Conservation (phyloP, 2,797 vertebrate species). For the Melanotaenia pygmaea region DNA sequence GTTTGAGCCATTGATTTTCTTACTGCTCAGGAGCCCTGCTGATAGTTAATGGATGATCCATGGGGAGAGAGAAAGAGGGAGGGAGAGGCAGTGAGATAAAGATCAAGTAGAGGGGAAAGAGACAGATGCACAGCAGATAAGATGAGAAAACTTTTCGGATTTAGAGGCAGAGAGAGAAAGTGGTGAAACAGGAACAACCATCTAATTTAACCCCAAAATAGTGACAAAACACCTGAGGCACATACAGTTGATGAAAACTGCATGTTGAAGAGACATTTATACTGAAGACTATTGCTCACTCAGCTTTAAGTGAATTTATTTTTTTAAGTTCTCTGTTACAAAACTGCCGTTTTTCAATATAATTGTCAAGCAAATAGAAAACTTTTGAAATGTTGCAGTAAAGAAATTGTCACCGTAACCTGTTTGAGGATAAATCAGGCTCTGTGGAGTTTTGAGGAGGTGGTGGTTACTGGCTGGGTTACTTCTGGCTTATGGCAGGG, state of each 20-base stretch:
- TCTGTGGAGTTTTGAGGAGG: background rate
- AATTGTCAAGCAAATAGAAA: background rate
- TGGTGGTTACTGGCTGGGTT: background rate
- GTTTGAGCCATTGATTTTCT: constrained; percentile 64
- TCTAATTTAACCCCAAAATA: constrained; percentile 8
- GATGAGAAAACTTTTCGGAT: constrained; percentile 27
- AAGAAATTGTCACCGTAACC: no score
- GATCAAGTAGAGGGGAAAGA: constrained; percentile 15
- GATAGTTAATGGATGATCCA: constrained; percentile 66
- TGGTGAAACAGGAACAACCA: constrained; percentile 15
- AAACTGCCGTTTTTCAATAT: background rate
- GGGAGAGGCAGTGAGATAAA: constrained; percentile 32
- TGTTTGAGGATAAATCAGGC: no score
- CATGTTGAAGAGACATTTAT: constrained; percentile 10
- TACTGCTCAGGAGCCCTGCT: constrained; percentile 54
- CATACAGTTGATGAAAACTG: background rate
- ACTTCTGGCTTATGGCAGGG: background rate
- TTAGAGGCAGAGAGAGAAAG: constrained; percentile 11
- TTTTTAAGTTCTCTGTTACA: background rate
- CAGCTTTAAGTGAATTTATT: constrained; percentile 7
- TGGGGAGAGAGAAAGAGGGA: constrained; percentile 41
- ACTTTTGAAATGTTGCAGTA: background rate
- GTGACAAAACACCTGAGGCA: constrained; percentile 3
- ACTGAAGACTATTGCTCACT: background rate
- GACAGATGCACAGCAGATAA: constrained; percentile 10